Evolutionary conservation across 2,888 invertebrate species (phyloP).

Genomic region (Blera fallax): DNA sequence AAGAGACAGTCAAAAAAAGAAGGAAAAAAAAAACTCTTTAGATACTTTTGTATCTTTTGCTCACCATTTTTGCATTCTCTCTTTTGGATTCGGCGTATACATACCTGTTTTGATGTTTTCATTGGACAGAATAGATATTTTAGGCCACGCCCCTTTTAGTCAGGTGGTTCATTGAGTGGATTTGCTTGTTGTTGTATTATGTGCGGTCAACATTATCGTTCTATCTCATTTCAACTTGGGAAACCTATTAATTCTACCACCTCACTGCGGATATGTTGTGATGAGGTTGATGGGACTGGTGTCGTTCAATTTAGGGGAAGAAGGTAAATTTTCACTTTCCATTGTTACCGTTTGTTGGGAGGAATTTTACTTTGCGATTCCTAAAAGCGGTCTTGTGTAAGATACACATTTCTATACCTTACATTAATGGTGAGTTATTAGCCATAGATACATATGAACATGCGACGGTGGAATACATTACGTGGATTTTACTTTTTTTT

Average conservation of each 20-base stretch:
- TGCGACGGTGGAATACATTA: slow-evolving; percentile 29
- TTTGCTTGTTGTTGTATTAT: neutral
- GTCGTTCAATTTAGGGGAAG: slow-evolving; percentile 27
- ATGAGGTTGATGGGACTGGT: neutral
- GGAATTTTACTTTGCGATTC: neutral
- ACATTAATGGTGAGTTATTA: neutral
- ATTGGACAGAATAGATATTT: slow-evolving; percentile 62
- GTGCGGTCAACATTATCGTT: slow-evolving; percentile 10
- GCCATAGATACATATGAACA: neutral
- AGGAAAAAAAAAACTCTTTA: slow-evolving; percentile 6
- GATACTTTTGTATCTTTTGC: slow-evolving; percentile 61
- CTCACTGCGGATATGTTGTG: neutral
- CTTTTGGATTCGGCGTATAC: slow-evolving; percentile 33
- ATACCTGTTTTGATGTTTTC: slow-evolving; percentile 57
- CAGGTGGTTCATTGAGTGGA: slow-evolving; percentile 59
- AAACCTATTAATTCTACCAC: slow-evolving; percentile 24
- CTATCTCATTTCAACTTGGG: slow-evolving; percentile 54
- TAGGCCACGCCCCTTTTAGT: slow-evolving; percentile 58
- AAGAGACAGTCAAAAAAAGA: neutral
- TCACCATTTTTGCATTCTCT: slow-evolving; percentile 67
- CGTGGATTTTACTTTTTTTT: neutral
- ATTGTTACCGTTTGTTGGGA: neutral
- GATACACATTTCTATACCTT: neutral
- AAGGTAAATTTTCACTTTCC: slow-evolving; percentile 39
- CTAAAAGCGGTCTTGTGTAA: neutral